A percentile compares a stretch with the other conserved stretches of the same genome.
These are phyloP conservation scores for Pleuronectes platessa DNA, from an alignment of 2,113 vertebrate species.

Conservation along the genomic window DNA sequence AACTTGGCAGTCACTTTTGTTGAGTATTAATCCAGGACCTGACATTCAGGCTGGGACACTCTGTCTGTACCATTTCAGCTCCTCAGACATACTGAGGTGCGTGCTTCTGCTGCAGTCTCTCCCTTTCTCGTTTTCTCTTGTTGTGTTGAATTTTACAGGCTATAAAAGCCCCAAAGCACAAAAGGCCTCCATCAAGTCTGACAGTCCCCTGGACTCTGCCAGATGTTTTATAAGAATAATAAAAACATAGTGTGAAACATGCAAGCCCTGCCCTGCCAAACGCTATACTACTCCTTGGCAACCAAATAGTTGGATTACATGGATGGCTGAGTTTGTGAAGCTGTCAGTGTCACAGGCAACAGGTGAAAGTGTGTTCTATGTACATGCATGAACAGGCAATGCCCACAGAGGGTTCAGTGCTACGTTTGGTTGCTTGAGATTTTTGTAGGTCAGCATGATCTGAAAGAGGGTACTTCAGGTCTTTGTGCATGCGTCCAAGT, in stretches of 20 bases:
- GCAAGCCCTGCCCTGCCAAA: slow-evolving; percentile 28
- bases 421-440: slow-evolving; percentile 18
- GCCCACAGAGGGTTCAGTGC: neutral
- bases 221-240: slow-evolving; percentile 51
- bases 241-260: slow-evolving; percentile 46
- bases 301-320: slow-evolving; percentile 27
- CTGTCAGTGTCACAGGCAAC: slow-evolving; percentile 18
- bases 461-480: slow-evolving; percentile 46
- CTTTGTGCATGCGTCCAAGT: slow-evolving; percentile 24
- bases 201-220: slow-evolving; percentile 38
- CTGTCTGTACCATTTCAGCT: neutral
- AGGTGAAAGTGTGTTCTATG: slow-evolving; percentile 3
- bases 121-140: neutral
- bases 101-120: slow-evolving; percentile 7
- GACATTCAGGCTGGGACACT: neutral
- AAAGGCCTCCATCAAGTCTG: slow-evolving; percentile 46
- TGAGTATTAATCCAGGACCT: neutral
- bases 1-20: neutral
- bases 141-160: slow-evolving; percentile 43
- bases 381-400: neutral
- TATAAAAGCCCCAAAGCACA: slow-evolving; percentile 44
- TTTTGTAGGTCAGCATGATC: slow-evolving; percentile 18
- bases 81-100: neutral
- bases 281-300: slow-evolving; percentile 17
- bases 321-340: slow-evolving; percentile 23